phyloP scores from a whole-genome alignment of 2,113 vertebrate species.

The Urocynchramus pylzowi region DNA sequence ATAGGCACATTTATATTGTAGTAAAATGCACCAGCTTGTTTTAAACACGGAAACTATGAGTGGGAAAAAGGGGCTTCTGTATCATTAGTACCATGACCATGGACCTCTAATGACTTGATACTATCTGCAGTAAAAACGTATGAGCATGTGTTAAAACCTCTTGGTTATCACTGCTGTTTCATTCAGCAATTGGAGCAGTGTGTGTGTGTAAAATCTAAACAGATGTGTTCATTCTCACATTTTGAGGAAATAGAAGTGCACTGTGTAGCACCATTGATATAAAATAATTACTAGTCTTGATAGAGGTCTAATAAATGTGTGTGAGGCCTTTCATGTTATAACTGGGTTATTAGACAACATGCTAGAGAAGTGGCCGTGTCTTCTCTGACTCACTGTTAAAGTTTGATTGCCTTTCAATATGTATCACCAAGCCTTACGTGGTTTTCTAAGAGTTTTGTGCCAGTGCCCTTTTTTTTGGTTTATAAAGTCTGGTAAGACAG shows the following conservation, averaged over 20 bases:
- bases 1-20: background rate
- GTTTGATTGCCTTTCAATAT: background rate
- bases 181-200: background rate
- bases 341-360: background rate
- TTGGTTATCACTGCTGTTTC: background rate
- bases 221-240: background rate
- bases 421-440: background rate
- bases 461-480: background rate
- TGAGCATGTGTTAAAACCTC: background rate
- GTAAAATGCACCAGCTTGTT: background rate
- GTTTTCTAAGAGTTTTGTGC: background rate
- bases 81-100: fast-evolving
- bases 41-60: background rate
- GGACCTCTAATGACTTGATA: background rate
- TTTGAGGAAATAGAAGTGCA: background rate
- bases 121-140: background rate
- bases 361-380: background rate
- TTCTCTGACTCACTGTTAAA: background rate
- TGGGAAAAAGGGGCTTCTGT: background rate
- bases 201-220: background rate
- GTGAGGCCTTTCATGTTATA: background rate
- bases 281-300: background rate
- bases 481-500: background rate
- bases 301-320: background rate
- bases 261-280: background rate